Conservation (phyloP, 2,797 vertebrate genomes). For the Heteromormyrus szaboi region DNA sequence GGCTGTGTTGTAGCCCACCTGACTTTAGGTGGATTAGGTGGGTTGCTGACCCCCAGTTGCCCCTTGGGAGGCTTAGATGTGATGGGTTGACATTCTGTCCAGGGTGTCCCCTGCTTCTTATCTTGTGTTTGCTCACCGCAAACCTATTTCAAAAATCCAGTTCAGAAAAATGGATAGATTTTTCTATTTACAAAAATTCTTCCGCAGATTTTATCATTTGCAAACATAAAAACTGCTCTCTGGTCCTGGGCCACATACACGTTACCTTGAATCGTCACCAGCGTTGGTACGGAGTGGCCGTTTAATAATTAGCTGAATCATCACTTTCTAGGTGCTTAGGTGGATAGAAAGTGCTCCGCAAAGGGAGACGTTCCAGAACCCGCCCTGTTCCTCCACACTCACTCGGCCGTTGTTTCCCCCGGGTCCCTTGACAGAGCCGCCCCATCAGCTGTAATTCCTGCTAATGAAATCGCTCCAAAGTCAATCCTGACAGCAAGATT, state of each 20-base stretch:
- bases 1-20: not conserved
- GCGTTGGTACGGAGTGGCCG: not conserved
- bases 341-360: not conserved
- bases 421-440: not conserved
- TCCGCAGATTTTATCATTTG: not conserved
- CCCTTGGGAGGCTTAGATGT: not conserved
- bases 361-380: not conserved
- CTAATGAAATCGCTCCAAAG: not conserved
- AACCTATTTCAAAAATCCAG: not conserved
- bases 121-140: not conserved
- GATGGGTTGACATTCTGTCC: not conserved
- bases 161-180: not conserved
- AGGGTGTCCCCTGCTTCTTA: not conserved
- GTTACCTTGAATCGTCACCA: not conserved
- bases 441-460: not conserved
- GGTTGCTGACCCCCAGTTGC: not conserved
- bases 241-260: not conserved
- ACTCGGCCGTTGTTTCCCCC: not conserved
- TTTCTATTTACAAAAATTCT: not conserved
- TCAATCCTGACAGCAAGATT: not conserved
- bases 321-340: not conserved
- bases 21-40: not conserved
- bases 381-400: not conserved
- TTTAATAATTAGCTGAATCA: not conserved
- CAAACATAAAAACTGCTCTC: not conserved